Evolutionary conservation across 1,140 invertebrate genomes (phyloP), one percentile per base, ranked within the genome.

Genomic region (Microplitis demolitor): DNA sequence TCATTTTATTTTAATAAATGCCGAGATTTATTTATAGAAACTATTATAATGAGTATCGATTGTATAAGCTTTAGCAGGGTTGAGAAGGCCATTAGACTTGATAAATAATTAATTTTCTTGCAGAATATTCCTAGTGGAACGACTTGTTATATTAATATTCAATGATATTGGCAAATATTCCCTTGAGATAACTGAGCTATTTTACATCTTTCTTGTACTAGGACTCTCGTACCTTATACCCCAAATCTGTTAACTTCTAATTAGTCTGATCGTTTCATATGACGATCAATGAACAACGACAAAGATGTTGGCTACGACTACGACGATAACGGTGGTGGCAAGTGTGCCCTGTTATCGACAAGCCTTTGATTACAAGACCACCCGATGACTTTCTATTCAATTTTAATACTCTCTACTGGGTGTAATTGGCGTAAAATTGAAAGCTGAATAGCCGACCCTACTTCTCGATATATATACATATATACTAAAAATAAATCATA

Each of bases 241-340:
- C 13, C 58, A 33, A 34, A 61, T 24, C 54, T 58, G 3, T 60
- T 50, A 61, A 69, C 74, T 76, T 80, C 74, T 80, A 80, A 80
- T 80, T 80, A 80, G 78, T 77, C 75, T 77, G 61, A 54, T 33
- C 75, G 74, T 73, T 74, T 72, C 76, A 76, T 80, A 72, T 74
- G 71, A 78, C 69, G 76, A 75, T 60, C 75, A 68, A 68, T 45
- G 68, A 31, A 56, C 50, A 45, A 8, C 39, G 39, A 45, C 39
- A 45, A 45, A 45, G 39, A 24, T 24, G 24, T 24, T 24, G 24
- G 24, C 24, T 24, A 1, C 24, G 24, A 8, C 39, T 9, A 11
- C 39, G 11, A 45, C 39, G 6, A 6, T 11, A 45, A 45, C 39
- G 39, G 11, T 11, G 39, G 39, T 45, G 39, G 39, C 39, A 6